Percentiles rank a stretch among this genome's conserved stretches.
phyloP scores from a whole-genome alignment of 1,140 invertebrate genomes.

The Battus philenor region DNA sequence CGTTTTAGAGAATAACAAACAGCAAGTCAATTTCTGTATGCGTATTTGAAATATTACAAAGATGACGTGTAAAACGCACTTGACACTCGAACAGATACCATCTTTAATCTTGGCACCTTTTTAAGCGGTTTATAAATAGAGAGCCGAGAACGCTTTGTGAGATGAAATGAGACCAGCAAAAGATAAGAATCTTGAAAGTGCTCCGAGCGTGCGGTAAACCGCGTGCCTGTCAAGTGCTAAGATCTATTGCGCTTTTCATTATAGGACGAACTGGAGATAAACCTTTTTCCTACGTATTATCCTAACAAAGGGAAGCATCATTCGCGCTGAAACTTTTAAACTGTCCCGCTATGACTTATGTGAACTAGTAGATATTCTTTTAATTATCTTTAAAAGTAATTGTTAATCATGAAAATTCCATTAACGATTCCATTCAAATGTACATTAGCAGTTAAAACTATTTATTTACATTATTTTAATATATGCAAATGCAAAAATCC shows the following conservation, averaged over 20 bases:
- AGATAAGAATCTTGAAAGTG: slow-evolving; percentile 66
- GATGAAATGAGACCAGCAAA: slow-evolving; percentile 63
- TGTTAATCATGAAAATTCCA: too few relatives aligned
- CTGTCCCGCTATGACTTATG: too few relatives aligned
- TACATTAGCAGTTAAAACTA: too few relatives aligned
- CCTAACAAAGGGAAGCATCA: slow-evolving; percentile 1
- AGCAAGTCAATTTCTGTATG: too few relatives aligned
- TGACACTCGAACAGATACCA: slow-evolving; percentile 46
- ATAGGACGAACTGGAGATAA: slow-evolving; percentile 22
- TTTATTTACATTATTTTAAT: too few relatives aligned
- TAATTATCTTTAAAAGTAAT: too few relatives aligned
- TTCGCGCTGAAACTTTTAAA: too few relatives aligned
- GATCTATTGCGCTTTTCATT: slow-evolving; percentile 57
- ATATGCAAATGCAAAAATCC: too few relatives aligned
- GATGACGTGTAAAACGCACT: slow-evolving; percentile 58
- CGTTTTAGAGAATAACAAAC: too few relatives aligned
- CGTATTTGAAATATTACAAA: slow-evolving; percentile 38
- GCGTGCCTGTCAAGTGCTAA: slow-evolving; percentile 35
- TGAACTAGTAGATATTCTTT: too few relatives aligned
- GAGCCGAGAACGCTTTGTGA: slow-evolving; percentile 53
- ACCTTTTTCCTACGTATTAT: slow-evolving; percentile 10
- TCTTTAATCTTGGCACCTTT: slow-evolving; percentile 74
- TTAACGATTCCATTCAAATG: too few relatives aligned
- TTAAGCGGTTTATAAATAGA: slow-evolving; percentile 63
- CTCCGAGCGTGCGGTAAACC: slow-evolving; percentile 46